These are phyloP conservation scores for Cynocephalus volans DNA, from an alignment of 2,113 vertebrate species.

Conservation along the genomic window DNA sequence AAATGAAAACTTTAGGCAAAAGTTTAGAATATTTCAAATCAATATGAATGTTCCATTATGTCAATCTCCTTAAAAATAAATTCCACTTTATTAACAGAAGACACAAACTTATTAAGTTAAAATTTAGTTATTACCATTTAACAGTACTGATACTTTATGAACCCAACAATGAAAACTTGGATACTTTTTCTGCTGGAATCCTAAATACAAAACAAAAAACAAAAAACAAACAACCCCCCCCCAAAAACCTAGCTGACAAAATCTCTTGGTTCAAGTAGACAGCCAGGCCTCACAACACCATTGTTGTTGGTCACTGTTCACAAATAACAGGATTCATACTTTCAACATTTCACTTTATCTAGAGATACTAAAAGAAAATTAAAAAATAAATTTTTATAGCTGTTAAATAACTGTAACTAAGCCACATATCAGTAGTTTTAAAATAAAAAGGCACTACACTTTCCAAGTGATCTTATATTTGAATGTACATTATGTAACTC, in stretches of 20 bases:
- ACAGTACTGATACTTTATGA: conserved; percentile 85
- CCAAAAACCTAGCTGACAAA: conserved; percentile 71
- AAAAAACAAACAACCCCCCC: too few species aligned
- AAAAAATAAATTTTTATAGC: not conserved
- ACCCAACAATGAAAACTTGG: conserved; percentile 69
- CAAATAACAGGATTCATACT: not conserved
- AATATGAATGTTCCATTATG: not conserved
- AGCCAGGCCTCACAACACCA: not conserved
- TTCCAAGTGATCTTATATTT: not conserved
- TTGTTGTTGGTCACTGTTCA: not conserved
- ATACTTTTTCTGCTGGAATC: conserved; percentile 64
- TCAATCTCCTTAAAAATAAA: not conserved
- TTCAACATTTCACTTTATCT: conserved; percentile 52
- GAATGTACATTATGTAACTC: not conserved
- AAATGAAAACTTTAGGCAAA: too few species aligned
- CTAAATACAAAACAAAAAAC: conserved; percentile 52
- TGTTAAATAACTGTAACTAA: not conserved
- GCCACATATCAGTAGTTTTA: not conserved
- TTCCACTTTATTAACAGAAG: not conserved
- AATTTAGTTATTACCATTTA: not conserved
- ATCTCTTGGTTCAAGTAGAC: conserved; percentile 68
- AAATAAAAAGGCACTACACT: not conserved
- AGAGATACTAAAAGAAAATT: conserved; percentile 71
- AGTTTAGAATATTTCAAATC: not conserved
- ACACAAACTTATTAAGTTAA: not conserved